A percentile compares a stretch with the other conserved stretches of the same genome.
phyloP scores from a whole-genome alignment of 2,797 vertebrate species.

The Falco concolor region DNA sequence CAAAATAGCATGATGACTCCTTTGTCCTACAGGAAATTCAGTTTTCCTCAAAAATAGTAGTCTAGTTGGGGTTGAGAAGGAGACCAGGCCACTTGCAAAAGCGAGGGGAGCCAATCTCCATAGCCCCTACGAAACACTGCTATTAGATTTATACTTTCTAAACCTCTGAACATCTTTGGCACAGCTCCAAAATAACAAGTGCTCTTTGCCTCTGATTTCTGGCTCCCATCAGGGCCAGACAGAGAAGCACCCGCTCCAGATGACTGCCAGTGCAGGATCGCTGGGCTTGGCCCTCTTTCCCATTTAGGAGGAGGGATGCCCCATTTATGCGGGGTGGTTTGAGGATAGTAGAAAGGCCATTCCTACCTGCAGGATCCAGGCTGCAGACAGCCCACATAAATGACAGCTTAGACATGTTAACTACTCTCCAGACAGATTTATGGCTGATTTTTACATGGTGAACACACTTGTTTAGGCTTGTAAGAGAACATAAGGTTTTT shows the following conservation, averaged over 20 bases:
- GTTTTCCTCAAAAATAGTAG: neutral
- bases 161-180: neutral
- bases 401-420: neutral
- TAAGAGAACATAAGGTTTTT: constrained; percentile 27
- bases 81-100: neutral
- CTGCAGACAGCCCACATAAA: neutral
- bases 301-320: neutral
- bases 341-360: constrained; percentile 4
- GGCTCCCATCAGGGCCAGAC: neutral
- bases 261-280: neutral
- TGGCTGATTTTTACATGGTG: neutral
- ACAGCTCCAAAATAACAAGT: neutral
- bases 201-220: neutral
- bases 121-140: neutral
- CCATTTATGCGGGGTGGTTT: neutral
- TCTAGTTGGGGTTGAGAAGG: neutral
- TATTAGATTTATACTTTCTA: neutral
- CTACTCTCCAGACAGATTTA: neutral
- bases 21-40: neutral
- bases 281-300: neutral
- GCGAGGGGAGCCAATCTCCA: neutral
- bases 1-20: neutral
- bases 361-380: neutral
- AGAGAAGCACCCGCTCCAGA: neutral
- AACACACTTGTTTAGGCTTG: constrained; percentile 17